Evolutionary conservation across 2,797 vertebrate genomes (phyloP), one percentile per base, ranked within the genome.

Genomic region (Dromococcyx pavoninus): DNA sequence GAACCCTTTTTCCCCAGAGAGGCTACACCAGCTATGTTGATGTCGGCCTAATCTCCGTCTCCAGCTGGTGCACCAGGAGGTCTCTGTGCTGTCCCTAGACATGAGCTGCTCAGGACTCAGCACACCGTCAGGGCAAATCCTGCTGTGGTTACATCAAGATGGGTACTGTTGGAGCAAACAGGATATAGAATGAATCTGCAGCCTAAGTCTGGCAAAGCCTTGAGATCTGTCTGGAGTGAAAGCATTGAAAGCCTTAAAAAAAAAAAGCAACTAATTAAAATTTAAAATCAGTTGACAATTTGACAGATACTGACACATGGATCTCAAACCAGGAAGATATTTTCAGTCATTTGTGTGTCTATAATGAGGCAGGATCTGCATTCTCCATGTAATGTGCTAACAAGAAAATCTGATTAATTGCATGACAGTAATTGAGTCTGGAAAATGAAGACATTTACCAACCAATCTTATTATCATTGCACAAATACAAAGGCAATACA

Each of bases 21-120:
- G 17, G n/a, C 9, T 0, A 0, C 0, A 1, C n/a, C 0, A 0
- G 33, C 44, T 1, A 0, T 12, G 23, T 12, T 24, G 28, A 24
- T 27, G 13, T 70, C 46, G 4, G 0, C 25, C 44, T 46, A 33
- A 23, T 65, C 28, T 56, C 3, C 1, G 23, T 13, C 58, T 69
- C 14, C 24, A 71, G 39, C 3, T 9, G 13, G 48, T 0, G 3
- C n/a, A 17, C 41, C 39, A 10, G 0, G 0, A 39, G 43, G 30
- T 1, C 61, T 71, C 71, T 44, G 48, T 39, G 56, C 24, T 58
- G n/a, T 41, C 22, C 43, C 54, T 41, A 54, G 61, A 39, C 1
- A 0, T 11, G 32, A 72, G 54, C 18, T 0, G 3, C 33, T 44
- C 58, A 51, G 54, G 32, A 57, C 12, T 19, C 11, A 81, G 37